Base-by-base conservation (phyloP, 1,140 invertebrate genomes). In the Dendrolimus punctatus region DNA sequence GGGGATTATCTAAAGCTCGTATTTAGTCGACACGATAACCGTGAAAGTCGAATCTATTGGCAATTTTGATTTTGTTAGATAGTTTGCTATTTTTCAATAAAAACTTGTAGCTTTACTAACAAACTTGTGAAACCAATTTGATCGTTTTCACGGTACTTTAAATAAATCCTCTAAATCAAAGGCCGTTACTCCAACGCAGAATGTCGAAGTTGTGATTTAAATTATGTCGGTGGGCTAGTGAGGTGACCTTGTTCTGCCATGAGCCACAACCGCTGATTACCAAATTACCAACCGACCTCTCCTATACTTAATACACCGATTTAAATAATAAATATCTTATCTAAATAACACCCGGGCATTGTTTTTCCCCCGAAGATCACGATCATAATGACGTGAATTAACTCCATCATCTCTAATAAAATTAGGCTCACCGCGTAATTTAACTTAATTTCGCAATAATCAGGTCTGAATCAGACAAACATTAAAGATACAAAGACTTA, bases 311-410 rank as follows among this genome's bases (percentile, higher is more conserved):
- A 59, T 60, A 64, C 67, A 52, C 46, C 72, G 74, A 82, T 85
- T 84, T 81, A 82, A 81, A 85, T 85, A 83, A 83, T 85, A 85
- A 84, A 83, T 82, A 85, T 82, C 71, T 78, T 76, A 76, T 84
- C 71, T 73, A 80, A 85, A 85, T 80, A 80, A 76, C 71, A 79
- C 68, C 66, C 60, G 60, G 61, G 59, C 72, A 78, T 82, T 85
- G 81, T 81, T 71, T 77, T 72, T 55, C 60, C 59, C 51, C 70
- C 67, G 53, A 66, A 63, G 57, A 72, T 67, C 66, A 55, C 44
- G 49, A 40, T 47, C 49, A 57, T 85, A 85, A 85, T 83, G 60
- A 83, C 77, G 64, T 66, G 62, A 63, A 84, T 85, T 82, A 85
- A 62, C 48, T 71, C 57, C 55, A 72, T 23, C 23, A 76, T 75